These are phyloP conservation scores for Cuniculus paca DNA, from an alignment of 2,797 vertebrate species.

Conservation along the genomic window DNA sequence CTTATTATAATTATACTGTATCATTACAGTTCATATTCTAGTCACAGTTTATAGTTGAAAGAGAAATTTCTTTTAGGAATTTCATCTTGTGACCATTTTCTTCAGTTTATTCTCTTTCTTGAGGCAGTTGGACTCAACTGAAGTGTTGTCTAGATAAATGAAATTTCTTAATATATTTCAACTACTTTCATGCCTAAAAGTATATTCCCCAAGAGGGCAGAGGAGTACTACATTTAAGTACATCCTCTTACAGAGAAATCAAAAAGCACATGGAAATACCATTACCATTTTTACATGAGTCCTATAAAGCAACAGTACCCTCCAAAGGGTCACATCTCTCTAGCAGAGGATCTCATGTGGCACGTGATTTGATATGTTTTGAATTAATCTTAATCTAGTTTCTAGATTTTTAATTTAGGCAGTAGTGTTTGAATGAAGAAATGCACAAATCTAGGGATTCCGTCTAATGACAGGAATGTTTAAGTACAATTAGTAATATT, in stretches of 20 bases:
- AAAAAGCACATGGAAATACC: background rate
- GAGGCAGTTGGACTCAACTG: constrained; percentile 64
- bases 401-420: constrained; percentile 77
- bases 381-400: constrained; percentile 74
- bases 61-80: constrained; percentile 45
- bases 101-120: constrained; percentile 54
- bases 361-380: constrained; percentile 71
- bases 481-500: constrained; percentile 90
- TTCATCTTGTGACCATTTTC: constrained; percentile 58
- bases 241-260: constrained; percentile 43
- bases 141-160: constrained; percentile 55
- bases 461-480: constrained; percentile 86
- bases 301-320: constrained; percentile 56
- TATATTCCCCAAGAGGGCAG: constrained; percentile 64
- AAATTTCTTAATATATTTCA: constrained; percentile 74
- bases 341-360: constrained; percentile 61
- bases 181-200: constrained; percentile 63
- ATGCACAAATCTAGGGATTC: constrained; percentile 85
- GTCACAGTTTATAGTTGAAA: constrained; percentile 28
- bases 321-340: constrained; percentile 56
- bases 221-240: constrained; percentile 50
- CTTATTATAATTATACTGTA: constrained; percentile 5
- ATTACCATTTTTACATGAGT: constrained; percentile 41
- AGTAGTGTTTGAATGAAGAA: constrained; percentile 82
- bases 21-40: background rate